phyloP scores from a whole-genome alignment of 2,888 invertebrate species.

The Netelia fuscicornis region DNA sequence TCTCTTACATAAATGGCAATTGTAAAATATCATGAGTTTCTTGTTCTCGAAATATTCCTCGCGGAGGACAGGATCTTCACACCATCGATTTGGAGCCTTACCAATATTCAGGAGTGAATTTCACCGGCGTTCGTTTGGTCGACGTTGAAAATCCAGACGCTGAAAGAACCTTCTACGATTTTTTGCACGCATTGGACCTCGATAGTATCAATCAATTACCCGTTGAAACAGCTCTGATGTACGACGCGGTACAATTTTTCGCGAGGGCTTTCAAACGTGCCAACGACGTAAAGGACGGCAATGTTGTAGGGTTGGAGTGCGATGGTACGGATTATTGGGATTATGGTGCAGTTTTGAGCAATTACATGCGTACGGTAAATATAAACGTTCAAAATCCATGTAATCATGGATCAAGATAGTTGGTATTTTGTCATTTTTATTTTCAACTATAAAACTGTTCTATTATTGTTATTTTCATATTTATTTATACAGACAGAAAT shows the following conservation, averaged over 20 bases:
- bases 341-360: constrained; percentile 93
- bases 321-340: constrained; percentile 89
- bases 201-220: constrained; percentile 82
- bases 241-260: constrained; percentile 94
- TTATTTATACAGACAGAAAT: constrained; percentile 86
- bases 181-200: constrained; percentile 71
- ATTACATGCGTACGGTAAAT: constrained; percentile 92
- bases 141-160: constrained; percentile 87
- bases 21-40: background rate
- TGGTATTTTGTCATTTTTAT: background rate
- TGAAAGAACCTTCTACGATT: constrained; percentile 84
- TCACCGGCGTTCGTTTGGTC: constrained; percentile 91
- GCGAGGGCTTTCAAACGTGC: constrained; percentile 91
- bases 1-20: background rate
- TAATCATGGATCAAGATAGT: background rate
- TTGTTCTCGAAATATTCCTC: background rate
- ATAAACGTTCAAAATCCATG: constrained; percentile 2
- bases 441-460: background rate
- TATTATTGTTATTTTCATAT: background rate
- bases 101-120: constrained; percentile 92
- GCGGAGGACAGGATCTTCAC: constrained; percentile 89
- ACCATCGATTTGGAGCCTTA: constrained; percentile 92
- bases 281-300: constrained; percentile 84
- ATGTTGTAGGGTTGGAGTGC: constrained; percentile 87
- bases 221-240: constrained; percentile 92